Evolutionary conservation across 1,140 invertebrate species (phyloP), one percentile per base, ranked within the genome.

Genomic region (Helicoverpa zea): DNA sequence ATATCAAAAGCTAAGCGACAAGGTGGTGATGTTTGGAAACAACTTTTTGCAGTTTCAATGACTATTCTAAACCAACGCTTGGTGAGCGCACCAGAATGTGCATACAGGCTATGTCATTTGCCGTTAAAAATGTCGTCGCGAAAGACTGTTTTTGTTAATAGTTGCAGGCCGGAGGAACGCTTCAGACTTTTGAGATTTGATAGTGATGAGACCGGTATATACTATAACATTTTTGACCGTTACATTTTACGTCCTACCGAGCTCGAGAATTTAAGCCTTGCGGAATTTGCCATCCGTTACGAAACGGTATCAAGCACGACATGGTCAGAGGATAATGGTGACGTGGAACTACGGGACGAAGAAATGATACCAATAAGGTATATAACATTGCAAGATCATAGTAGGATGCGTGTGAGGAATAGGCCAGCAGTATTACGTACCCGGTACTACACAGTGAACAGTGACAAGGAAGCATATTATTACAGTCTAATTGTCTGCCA

Each of bases 401-500:
- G 80, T 5, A 23, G 83, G 73, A 87, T 89, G 86, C 83, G 81
- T 43, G 77, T 86, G 29, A 59, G 86, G 54, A 89, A 86, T 63
- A 82, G 56, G 52, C 16, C 75, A 0, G 82, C 83, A 72, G 83
- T 87, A 16, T 66, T 68, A 3, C 64, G 63, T 49, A 66, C 63
- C 0, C 35, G 63, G 2, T 66, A 66, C 9, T 47, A 47, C 9
- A 66, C 63, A 49, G 2, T 66, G 1, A 66, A 66, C 11, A 66
- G 63, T 66, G 35, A 66, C n/a, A 66, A 66, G n/a, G 63, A 66
- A 66, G 35, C 14, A 2, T 66, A 66, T 10, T 66, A 66, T 49
- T 66, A 66, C 5, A 66, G 63, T 18, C 16, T 66, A 9, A 11
- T 66, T 1, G 63, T 66, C 2, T 47, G 35, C 82, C 23, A 87